Conservation (phyloP, 2,888 invertebrate genomes). For the Pardosa pseudoannulata region DNA sequence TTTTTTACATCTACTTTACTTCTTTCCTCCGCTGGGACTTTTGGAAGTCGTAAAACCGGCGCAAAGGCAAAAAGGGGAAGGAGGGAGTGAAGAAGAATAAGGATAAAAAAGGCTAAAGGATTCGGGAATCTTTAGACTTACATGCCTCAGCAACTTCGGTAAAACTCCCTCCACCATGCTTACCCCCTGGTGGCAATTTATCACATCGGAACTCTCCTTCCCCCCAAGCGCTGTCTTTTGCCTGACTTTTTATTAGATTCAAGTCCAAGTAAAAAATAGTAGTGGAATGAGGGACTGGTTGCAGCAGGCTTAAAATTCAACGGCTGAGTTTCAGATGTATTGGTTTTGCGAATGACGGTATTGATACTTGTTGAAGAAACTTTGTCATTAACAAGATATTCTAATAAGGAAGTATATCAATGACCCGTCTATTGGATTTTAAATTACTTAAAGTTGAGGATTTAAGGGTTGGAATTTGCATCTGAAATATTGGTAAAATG, state of each 20-base stretch:
- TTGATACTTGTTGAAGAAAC: background rate
- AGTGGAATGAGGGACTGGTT: too few species aligned
- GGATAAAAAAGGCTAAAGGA: slow-evolving; percentile 17
- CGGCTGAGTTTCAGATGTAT: slow-evolving; percentile 48
- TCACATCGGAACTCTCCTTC: slow-evolving; percentile 22
- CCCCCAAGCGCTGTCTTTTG: slow-evolving; percentile 2
- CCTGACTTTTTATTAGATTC: slow-evolving; percentile 38
- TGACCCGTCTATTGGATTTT: background rate
- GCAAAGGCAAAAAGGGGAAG: slow-evolving; percentile 8
- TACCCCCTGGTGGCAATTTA: slow-evolving; percentile 33
- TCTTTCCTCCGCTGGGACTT: slow-evolving; percentile 11
- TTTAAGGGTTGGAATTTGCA: background rate
- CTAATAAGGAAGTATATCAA: background rate
- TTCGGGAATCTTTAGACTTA: slow-evolving; percentile 39
- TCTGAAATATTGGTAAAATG: too few species aligned
- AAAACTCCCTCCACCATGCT: background rate
- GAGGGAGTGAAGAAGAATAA: background rate
- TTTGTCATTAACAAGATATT: background rate
- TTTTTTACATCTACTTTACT: background rate
- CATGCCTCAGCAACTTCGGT: slow-evolving; percentile 23
- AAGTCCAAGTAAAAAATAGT: background rate
- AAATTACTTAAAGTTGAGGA: background rate
- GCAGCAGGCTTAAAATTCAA: slow-evolving; percentile 55
- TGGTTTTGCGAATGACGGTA: slow-evolving; percentile 21
- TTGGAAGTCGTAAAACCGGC: slow-evolving; percentile 48